Evolutionary conservation across 2,113 vertebrate species (phyloP).

Genomic region (Corythaeola cristata): DNA sequence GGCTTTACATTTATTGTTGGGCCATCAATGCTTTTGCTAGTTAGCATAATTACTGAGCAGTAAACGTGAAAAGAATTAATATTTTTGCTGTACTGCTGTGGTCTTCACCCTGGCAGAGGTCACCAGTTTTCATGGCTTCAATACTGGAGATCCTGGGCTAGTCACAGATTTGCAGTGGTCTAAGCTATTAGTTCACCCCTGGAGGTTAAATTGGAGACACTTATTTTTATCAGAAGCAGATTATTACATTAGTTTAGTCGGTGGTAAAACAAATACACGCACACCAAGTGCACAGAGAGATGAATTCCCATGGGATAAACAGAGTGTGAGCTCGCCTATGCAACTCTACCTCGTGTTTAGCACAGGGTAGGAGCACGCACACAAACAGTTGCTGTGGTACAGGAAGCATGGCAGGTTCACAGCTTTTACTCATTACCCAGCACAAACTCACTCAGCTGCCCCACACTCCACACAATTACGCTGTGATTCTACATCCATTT

Average conservation of each 20-base stretch:
- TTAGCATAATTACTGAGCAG: neutral
- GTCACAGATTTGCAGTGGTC: neutral
- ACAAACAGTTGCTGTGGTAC: neutral
- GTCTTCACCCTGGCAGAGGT: neutral
- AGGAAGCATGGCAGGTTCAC: neutral
- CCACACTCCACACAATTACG: accelerated
- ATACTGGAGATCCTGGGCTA: neutral
- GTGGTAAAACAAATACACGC: neutral
- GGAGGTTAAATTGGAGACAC: neutral
- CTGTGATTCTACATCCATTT: neutral
- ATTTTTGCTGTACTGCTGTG: neutral
- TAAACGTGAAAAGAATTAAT: neutral
- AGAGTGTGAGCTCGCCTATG: neutral
- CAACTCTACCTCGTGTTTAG: neutral
- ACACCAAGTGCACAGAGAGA: neutral
- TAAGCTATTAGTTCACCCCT: neutral
- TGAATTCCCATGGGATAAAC: neutral
- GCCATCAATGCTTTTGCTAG: neutral
- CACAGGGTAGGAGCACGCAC: accelerated
- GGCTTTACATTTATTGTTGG: neutral
- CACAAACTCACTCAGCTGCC: neutral
- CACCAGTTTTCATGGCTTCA: neutral
- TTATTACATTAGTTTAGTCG: neutral
- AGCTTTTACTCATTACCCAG: neutral
- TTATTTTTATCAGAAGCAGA: neutral